Evolutionary conservation across 1,140 invertebrate genomes (phyloP).

Genomic region (Neotoxoptera formosana): DNA sequence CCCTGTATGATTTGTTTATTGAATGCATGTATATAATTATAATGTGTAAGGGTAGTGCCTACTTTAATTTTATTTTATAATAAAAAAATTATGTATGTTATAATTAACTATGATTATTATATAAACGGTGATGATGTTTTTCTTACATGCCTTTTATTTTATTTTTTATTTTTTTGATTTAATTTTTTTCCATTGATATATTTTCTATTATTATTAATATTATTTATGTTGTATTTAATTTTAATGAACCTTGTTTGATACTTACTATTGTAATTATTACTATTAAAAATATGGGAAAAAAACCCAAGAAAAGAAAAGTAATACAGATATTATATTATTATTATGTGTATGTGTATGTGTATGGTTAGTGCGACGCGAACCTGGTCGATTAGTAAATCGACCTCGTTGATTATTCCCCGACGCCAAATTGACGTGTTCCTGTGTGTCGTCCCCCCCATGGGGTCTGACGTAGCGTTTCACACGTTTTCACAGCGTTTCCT

Average conservation of each 20-base stretch:
- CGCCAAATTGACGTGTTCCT: background rate
- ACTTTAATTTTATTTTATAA: slow-evolving; percentile 41
- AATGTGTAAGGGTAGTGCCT: background rate
- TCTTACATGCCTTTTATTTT: slow-evolving; percentile 40
- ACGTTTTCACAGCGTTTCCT: too few relatives aligned
- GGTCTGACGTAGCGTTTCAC: background rate
- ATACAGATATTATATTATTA: background rate
- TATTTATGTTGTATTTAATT: slow-evolving; percentile 43
- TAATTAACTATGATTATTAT: slow-evolving; percentile 15
- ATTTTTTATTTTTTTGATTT: background rate
- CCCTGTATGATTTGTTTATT: background rate
- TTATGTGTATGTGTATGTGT: background rate
- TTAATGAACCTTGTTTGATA: slow-evolving; percentile 18
- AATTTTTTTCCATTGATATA: background rate
- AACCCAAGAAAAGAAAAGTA: background rate
- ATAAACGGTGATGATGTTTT: slow-evolving; percentile 34
- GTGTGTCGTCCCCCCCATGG: background rate
- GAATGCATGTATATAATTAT: slow-evolving; percentile 36
- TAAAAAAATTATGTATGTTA: slow-evolving; percentile 26
- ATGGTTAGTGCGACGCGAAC: background rate
- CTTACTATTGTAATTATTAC: slow-evolving; percentile 34
- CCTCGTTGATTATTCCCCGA: background rate
- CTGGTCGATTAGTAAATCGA: background rate
- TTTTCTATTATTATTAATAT: background rate
- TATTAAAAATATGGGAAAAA: slow-evolving; percentile 9